Conservation (phyloP, 1,140 invertebrate genomes). For the Sitophilus oryzae region DNA sequence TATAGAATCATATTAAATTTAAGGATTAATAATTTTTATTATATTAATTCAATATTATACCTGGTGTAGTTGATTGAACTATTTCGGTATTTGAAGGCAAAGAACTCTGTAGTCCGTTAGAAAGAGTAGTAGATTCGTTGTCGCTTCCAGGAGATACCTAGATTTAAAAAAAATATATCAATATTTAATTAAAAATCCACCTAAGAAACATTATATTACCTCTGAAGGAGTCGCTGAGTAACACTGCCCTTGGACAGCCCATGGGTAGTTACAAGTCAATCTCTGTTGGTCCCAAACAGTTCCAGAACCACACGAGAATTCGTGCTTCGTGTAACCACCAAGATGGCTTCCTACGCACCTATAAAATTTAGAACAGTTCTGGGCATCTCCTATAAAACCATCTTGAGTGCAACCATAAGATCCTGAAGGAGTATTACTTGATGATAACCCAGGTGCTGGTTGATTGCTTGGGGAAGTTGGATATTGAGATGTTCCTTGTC, state of each 20-base stretch:
- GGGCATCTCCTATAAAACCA: constrained; percentile 62
- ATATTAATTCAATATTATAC: too few relatives aligned
- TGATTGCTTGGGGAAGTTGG: constrained; percentile 5
- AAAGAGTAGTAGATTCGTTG: neutral
- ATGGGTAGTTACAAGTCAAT: constrained; percentile 48
- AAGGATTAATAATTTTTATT: too few relatives aligned
- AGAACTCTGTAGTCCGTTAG: too few relatives aligned
- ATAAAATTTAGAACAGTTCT: constrained; percentile 72
- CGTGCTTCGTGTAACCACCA: constrained; percentile 53
- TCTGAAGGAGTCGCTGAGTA: constrained; percentile 10
- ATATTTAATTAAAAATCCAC: too few relatives aligned
- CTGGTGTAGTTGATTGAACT: too few relatives aligned
- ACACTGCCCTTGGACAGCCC: constrained; percentile 39
- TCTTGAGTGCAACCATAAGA: constrained; percentile 46
- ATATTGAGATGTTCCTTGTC: neutral
- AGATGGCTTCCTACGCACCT: constrained; percentile 57
- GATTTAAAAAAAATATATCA: neutral
- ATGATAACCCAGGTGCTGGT: neutral
- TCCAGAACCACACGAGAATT: constrained; percentile 62
- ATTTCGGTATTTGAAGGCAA: too few relatives aligned
- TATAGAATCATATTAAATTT: too few relatives aligned
- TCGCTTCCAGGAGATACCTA: neutral
- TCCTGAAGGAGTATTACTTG: constrained; percentile 7
- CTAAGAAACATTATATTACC: too few relatives aligned
- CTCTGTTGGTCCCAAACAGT: constrained; percentile 66